Percentiles rank a stretch among this genome's conserved stretches.
Conservation (phyloP, 2,113 vertebrate genomes). For the Prionailurus bengalensis region DNA sequence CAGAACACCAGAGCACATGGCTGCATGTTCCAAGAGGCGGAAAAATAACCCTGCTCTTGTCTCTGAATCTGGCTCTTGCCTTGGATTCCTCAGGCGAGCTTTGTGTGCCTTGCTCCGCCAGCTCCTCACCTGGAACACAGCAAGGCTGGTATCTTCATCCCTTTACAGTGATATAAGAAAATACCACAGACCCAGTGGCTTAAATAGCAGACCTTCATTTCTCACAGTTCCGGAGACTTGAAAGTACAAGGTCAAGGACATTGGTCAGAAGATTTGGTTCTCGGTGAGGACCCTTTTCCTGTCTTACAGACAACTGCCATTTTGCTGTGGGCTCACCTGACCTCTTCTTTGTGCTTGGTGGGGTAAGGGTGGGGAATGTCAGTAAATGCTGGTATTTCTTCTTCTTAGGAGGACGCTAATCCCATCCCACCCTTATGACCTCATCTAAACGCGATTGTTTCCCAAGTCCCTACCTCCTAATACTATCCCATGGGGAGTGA, state of each 20-base stretch:
- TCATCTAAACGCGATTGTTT: background rate
- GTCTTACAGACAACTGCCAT: background rate
- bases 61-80: background rate
- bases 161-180: background rate
- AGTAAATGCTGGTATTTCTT: background rate
- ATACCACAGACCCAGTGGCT: background rate
- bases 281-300: background rate
- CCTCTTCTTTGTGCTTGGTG: background rate
- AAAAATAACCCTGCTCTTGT: background rate
- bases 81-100: background rate
- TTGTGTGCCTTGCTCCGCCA: background rate
- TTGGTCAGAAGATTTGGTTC: background rate
- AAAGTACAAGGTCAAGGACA: background rate
- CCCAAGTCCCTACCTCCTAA: background rate
- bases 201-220: background rate
- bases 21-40: background rate
- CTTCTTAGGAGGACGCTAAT: background rate
- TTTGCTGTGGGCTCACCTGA: background rate
- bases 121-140: background rate
- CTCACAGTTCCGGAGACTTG: background rate
- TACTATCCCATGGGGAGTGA: background rate
- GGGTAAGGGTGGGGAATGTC: background rate
- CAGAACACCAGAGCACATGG: background rate
- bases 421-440: background rate
- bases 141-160: background rate